Percentiles rank a stretch among this genome's conserved stretches.
Evolutionary conservation across 2,888 invertebrate species (phyloP).

Genomic region (Eupithecia pulchellata): DNA sequence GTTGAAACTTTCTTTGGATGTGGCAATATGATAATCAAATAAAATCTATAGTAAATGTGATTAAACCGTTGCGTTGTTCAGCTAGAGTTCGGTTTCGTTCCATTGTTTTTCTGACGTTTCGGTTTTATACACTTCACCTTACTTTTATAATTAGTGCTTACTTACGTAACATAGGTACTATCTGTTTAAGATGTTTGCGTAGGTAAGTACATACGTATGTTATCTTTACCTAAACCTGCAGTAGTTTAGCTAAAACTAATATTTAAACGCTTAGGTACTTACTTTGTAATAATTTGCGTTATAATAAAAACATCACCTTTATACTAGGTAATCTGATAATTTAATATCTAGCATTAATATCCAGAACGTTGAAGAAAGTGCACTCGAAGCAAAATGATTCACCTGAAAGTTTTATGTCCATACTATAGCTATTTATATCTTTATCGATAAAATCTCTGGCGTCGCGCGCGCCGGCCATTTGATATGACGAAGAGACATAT

Average conservation of each 20-base stretch:
- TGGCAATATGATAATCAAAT: neutral
- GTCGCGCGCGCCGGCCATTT: neutral
- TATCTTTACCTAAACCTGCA: neutral
- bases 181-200: neutral
- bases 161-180: neutral
- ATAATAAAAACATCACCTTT: neutral
- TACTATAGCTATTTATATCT: neutral
- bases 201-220: neutral
- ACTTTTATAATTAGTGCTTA: neutral
- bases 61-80: too few relatives aligned
- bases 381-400: constrained; percentile 14
- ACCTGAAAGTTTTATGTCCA: neutral
- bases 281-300: neutral
- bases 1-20: neutral
- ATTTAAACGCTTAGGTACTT: neutral
- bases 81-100: too few relatives aligned
- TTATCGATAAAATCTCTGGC: neutral
- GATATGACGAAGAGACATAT: neutral
- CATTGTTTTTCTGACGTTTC: neutral
- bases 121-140: neutral
- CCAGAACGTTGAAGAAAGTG: constrained; percentile 8
- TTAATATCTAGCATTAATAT: neutral
- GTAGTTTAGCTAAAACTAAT: neutral
- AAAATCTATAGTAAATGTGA: neutral
- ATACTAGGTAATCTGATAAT: neutral